These are phyloP conservation scores for Lycaena phlaeas DNA, from an alignment of 2,888 invertebrate genomes.

Conservation along the genomic window DNA sequence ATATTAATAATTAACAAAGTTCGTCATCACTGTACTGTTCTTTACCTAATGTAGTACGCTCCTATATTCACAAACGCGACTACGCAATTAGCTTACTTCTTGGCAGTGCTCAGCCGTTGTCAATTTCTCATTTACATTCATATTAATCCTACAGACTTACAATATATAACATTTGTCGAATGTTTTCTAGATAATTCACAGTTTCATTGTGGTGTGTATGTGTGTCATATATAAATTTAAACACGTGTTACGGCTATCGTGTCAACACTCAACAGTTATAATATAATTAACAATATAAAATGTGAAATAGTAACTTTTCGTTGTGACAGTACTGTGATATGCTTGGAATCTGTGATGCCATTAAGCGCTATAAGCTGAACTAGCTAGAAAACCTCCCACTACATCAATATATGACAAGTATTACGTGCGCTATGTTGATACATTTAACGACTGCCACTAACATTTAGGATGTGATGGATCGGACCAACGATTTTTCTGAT, in stretches of 20 bases:
- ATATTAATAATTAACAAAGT: slow-evolving; percentile 11
- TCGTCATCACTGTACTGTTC: slow-evolving; percentile 1
- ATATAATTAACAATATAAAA: no score
- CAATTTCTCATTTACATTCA: slow-evolving; percentile 6
- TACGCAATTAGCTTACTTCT: slow-evolving; percentile 16
- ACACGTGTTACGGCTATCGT: no score
- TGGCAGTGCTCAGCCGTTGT: slow-evolving; percentile 31
- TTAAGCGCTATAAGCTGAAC: not conserved
- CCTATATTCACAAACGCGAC: slow-evolving; percentile 15
- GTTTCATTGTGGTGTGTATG: no score
- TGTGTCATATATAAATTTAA: no score
- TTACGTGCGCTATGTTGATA: no score
- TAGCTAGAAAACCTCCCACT: not conserved
- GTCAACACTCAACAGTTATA: no score
- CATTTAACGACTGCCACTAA: no score
- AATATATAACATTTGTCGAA: no score
- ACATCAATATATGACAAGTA: not conserved
- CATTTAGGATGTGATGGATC: no score
- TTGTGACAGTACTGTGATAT: slow-evolving; percentile 4
- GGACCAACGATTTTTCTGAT: no score
- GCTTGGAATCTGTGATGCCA: no score
- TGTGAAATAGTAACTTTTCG: no score
- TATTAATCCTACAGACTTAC: not conserved
- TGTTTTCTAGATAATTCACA: not conserved
- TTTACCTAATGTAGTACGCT: slow-evolving; percentile 7